A percentile compares a stretch with the other conserved stretches of the same genome.
Conservation (phyloP, 2,113 vertebrate species). For the Grammomys dolichurus region DNA sequence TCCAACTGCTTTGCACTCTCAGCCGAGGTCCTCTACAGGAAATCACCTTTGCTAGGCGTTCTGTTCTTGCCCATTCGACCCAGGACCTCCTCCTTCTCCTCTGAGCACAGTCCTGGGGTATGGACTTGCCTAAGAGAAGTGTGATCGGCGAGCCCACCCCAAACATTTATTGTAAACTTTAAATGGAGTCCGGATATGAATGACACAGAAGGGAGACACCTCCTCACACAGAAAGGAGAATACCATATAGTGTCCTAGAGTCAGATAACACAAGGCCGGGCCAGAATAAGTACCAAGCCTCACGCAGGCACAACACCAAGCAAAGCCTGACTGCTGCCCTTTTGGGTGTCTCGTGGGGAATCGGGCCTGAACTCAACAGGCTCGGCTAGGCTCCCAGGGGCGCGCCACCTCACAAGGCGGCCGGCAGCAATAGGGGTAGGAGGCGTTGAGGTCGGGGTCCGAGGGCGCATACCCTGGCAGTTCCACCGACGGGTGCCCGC, state of each 20-base stretch:
- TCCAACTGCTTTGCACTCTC: constrained; percentile 81
- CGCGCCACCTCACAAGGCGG: constrained; percentile 92
- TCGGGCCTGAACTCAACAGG: constrained; percentile 56
- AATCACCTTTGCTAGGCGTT: constrained; percentile 72
- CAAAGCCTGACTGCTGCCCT: neutral
- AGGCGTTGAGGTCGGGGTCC: constrained; percentile 93
- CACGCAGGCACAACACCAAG: neutral
- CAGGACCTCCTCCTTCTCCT: neutral
- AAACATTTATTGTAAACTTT: constrained; percentile 82
- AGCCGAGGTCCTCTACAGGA: constrained; percentile 80
- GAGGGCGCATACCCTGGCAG: constrained; percentile 94
- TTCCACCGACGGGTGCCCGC: constrained; percentile 95
- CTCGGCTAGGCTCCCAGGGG: constrained; percentile 87
- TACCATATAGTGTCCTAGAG: neutral
- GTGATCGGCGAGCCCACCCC: constrained; percentile 79
- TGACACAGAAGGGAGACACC: constrained; percentile 62
- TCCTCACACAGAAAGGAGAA: constrained; percentile 42
- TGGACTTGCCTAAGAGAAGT: constrained; percentile 76
- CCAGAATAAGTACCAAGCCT: neutral
- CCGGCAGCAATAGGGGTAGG: constrained; percentile 94
- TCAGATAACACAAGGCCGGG: neutral
- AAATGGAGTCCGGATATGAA: constrained; percentile 70
- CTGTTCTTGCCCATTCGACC: neutral
- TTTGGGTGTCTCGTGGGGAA: neutral
- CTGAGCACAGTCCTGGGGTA: neutral